A percentile compares a stretch with the other conserved stretches of the same genome.
These are phyloP conservation scores for Acipenser ruthenus DNA, from an alignment of 2,797 vertebrate species.

Conservation along the genomic window DNA sequence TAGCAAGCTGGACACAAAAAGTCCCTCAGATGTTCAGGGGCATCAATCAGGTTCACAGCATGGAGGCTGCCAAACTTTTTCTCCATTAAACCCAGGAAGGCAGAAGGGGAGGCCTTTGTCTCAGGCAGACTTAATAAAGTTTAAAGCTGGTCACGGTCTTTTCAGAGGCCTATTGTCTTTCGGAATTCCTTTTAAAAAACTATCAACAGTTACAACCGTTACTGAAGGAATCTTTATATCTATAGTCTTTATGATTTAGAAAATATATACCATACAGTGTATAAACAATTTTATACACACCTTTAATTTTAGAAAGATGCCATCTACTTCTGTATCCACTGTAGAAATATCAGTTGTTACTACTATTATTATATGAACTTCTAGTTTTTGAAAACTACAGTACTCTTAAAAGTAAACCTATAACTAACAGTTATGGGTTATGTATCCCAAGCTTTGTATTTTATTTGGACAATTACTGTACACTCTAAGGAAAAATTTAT, in stretches of 20 bases:
- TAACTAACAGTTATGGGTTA: too few species aligned
- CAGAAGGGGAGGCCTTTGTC: constrained; percentile 34
- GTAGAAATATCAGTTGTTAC: too few species aligned
- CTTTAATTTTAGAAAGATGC: not conserved
- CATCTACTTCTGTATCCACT: too few species aligned
- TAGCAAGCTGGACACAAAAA: constrained; percentile 74
- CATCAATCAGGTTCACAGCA: constrained; percentile 78
- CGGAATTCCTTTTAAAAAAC: constrained; percentile 21
- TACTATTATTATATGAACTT: too few species aligned
- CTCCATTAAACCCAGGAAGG: constrained; percentile 47
- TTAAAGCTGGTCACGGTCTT: constrained; percentile 58
- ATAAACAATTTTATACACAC: not conserved
- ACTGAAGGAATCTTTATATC: not conserved
- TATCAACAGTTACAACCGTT: not conserved
- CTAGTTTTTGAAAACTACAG: too few species aligned
- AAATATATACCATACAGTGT: not conserved
- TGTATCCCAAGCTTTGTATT: too few species aligned
- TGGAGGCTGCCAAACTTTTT: constrained; percentile 66
- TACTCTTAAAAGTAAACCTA: too few species aligned
- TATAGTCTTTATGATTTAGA: not conserved
- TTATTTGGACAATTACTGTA: too few species aligned
- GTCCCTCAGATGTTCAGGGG: constrained; percentile 70
- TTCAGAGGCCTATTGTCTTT: constrained; percentile 50
- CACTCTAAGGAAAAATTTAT: too few species aligned
- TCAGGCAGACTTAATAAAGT: constrained; percentile 67